These are phyloP conservation scores for Phytoseiulus persimilis DNA, from an alignment of 2,888 invertebrate genomes.

Conservation along the genomic window DNA sequence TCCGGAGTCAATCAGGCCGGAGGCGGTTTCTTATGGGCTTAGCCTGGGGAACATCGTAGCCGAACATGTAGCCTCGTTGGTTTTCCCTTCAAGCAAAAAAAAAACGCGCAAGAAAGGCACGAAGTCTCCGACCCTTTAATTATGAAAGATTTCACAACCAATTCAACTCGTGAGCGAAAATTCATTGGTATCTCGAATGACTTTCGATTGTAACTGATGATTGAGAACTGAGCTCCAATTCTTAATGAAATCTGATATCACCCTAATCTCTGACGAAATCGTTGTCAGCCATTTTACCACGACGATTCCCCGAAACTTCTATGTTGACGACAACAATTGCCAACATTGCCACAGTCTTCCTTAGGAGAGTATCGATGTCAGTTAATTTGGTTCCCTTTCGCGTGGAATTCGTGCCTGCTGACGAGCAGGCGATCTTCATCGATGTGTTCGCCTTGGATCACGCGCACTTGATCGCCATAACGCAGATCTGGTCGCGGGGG, in stretches of 20 bases:
- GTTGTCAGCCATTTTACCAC: neutral
- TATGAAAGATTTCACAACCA: too few relatives aligned
- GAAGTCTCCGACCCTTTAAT: too few relatives aligned
- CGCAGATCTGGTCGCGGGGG: neutral
- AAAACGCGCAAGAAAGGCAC: too few relatives aligned
- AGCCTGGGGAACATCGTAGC: too few relatives aligned
- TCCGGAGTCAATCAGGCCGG: too few relatives aligned
- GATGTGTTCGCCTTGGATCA: neutral
- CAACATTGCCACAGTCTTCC: neutral
- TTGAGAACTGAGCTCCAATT: neutral
- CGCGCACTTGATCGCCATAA: neutral
- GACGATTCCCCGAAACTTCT: neutral
- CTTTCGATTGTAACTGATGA: neutral
- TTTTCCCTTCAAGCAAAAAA: too few relatives aligned
- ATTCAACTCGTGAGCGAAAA: neutral
- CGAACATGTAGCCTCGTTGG: too few relatives aligned
- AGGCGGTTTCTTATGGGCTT: too few relatives aligned
- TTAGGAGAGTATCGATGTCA: neutral
- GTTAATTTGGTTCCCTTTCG: neutral
- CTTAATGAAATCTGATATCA: neutral
- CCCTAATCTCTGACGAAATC: neutral
- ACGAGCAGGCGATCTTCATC: neutral
- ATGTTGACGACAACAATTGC: neutral
- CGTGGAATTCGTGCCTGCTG: neutral
- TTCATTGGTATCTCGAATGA: neutral